Evolutionary conservation across 2,797 vertebrate species (phyloP).

Genomic region (Pyrocephalus nanus): DNA sequence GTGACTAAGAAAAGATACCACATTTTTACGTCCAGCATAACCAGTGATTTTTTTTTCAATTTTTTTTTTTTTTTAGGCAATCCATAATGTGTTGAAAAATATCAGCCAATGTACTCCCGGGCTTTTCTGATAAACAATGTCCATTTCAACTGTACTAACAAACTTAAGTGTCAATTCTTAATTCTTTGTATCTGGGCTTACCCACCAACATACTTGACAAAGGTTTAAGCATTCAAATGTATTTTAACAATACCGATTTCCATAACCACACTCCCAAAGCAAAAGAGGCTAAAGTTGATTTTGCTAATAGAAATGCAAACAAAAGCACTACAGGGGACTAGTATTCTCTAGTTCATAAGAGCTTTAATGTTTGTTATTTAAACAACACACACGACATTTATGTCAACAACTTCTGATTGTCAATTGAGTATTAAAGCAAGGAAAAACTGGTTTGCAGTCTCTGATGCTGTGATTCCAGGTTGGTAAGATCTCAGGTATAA

Average conservation of each 20-base stretch:
- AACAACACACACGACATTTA: slow-evolving; percentile 12
- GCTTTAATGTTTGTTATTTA: slow-evolving; percentile 36
- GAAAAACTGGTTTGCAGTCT: neutral
- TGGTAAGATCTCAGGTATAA: neutral
- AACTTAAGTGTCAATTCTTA: neutral
- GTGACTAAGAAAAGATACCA: neutral
- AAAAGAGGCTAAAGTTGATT: neutral
- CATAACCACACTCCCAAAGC: neutral
- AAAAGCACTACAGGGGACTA: neutral
- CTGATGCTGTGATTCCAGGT: neutral
- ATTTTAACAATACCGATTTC: neutral
- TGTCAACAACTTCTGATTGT: neutral
- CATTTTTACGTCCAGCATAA: neutral
- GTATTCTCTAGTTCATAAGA: neutral
- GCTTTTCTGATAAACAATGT: neutral
- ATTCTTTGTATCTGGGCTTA: neutral
- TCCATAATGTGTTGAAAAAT: neutral
- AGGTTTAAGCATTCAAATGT: neutral
- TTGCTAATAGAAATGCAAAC: neutral
- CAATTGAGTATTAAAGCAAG: neutral
- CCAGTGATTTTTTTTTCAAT: neutral
- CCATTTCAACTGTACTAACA: neutral
- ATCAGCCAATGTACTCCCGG: neutral
- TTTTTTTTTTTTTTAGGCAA: neutral
- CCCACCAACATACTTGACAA: neutral